Evolutionary conservation across 2,797 vertebrate genomes (phyloP), one percentile per base, ranked within the genome.

Genomic region (Merluccius polli): DNA sequence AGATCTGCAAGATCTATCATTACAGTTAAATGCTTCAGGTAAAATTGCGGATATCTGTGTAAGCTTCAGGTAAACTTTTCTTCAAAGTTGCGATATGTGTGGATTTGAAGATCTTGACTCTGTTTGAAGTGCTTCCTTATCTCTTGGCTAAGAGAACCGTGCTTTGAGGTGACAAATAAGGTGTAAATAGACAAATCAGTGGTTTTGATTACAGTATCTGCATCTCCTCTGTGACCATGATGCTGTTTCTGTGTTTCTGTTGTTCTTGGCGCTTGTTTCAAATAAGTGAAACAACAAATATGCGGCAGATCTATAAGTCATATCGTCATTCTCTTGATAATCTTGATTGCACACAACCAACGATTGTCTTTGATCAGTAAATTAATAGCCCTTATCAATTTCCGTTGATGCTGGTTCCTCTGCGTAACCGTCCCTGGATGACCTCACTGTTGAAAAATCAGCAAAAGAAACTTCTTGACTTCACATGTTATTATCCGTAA

Each of bases 1-100:
- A n/a, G n/a, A n/a, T n/a, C n/a, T n/a, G 24, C 32, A 68, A n/a
- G 35, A 70, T 69, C 75, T 78, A 80, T 68, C 52, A 75, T 52
- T 70, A 38, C 68, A 74, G 73, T 73, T 76, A 78, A 79, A 77
- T 36, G 74, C 72, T 79, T 75, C 38, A 76, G 78, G 75, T 76
- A 36, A 41, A 76, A 27, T 33, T 44, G 73, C 48, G 30, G 10
- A 76, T 65, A 52, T 76, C 67, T 29, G n/a, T 0, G 4, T 38
- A 71, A 84, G 75, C 77, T 78, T 73, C 0, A 35, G 30, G 48
- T 80, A 69, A 81, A 83, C 81, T 77, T 6, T n/a, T 78, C 75
- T 72, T 29, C 71, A n/a, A 4, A 71, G 75, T 74, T 83, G 70
- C 67, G 79, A 79, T 76, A 73, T 7, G 29, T 76, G 31, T 30